These are phyloP conservation scores for Eueremaeus valkanovi DNA, from an alignment of 2,888 invertebrate species.

Conservation along the genomic window DNA sequence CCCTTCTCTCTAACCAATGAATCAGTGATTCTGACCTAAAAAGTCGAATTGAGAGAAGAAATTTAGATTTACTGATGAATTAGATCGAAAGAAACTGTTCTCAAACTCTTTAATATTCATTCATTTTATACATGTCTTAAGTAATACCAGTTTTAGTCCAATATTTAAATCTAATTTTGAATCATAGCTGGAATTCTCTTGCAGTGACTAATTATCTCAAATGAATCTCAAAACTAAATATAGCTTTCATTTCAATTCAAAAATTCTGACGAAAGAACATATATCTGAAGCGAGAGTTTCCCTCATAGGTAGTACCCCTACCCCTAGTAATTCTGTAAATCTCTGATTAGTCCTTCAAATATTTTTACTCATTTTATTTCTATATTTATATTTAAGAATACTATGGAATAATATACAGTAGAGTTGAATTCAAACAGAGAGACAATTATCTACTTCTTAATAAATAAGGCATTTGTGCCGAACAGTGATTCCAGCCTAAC, in stretches of 20 bases:
- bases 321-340: neutral
- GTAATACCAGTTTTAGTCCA: too few species aligned
- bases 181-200: neutral
- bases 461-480: too few species aligned
- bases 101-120: too few species aligned
- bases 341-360: neutral
- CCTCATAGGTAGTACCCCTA: too few species aligned
- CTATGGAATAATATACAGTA: neutral
- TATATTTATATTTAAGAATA: neutral
- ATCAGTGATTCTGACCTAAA: slow-evolving; percentile 12
- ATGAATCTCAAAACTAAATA: neutral
- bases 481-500: too few species aligned
- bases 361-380: neutral
- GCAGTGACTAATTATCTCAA: neutral
- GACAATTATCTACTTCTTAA: too few species aligned
- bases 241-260: neutral
- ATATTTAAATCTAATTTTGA: neutral
- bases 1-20: neutral
- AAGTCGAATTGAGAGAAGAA: neutral
- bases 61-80: neutral
- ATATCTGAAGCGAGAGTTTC: neutral
- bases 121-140: too few species aligned
- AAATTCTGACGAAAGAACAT: neutral
- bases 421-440: too few species aligned
- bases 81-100: neutral